A percentile compares a stretch with the other conserved stretches of the same genome.
Evolutionary conservation across 2,797 vertebrate species (phyloP).

Genomic region (Monodelphis domestica): DNA sequence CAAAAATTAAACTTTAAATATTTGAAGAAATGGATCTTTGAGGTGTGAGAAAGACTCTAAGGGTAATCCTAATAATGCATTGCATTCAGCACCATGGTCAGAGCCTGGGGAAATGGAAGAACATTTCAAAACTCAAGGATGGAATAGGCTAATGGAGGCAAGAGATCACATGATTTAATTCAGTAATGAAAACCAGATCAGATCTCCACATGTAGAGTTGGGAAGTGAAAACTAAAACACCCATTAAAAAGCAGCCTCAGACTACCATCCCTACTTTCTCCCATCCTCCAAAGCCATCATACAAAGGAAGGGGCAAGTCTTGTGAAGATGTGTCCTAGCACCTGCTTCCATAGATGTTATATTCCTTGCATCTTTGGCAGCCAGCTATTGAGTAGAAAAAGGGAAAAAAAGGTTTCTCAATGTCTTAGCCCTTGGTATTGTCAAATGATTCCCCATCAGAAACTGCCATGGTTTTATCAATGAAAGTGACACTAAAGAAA

Average conservation of each 20-base stretch:
- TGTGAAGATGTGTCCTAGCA: not conserved
- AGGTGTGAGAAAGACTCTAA: not conserved
- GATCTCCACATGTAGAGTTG: not conserved
- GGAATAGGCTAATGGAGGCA: not conserved
- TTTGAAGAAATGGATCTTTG: not conserved
- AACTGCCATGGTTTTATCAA: not conserved
- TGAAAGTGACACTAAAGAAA: too few species aligned
- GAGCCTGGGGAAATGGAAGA: conserved; percentile 54
- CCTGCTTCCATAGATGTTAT: not conserved
- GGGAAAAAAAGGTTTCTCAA: not conserved
- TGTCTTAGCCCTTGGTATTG: not conserved
- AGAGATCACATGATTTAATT: not conserved
- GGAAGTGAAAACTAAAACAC: not conserved
- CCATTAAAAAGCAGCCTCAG: not conserved
- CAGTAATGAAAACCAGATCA: not conserved
- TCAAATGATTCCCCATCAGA: not conserved
- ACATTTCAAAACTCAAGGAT: not conserved
- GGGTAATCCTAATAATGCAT: not conserved
- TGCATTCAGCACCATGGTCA: conserved; percentile 77
- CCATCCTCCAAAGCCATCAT: not conserved
- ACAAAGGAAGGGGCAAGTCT: not conserved
- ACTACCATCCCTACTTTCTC: not conserved
- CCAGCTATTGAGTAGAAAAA: not conserved
- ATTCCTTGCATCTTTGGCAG: not conserved
- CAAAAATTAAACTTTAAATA: not conserved